Conservation (phyloP, 2,797 vertebrate genomes). For the Oreortyx pictus region DNA sequence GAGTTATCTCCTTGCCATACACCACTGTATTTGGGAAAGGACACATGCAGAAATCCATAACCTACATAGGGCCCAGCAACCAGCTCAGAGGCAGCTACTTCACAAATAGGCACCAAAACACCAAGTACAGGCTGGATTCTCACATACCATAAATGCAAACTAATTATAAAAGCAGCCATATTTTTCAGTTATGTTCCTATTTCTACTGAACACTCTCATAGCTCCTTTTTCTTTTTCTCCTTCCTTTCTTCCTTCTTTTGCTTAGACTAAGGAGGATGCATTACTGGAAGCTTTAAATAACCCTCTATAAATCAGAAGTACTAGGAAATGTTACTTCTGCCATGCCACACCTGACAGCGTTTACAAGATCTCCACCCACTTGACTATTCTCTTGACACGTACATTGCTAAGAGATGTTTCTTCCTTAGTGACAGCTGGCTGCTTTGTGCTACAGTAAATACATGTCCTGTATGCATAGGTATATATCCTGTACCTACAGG, state of each 20-base stretch:
- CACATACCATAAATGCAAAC: neutral
- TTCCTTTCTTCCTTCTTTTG: neutral
- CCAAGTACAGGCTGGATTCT: neutral
- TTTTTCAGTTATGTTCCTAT: neutral
- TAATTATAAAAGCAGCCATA: neutral
- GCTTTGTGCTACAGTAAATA: neutral
- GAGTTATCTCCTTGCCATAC: neutral
- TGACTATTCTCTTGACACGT: neutral
- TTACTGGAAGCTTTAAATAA: neutral
- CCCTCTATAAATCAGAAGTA: neutral
- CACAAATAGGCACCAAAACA: fast-evolving
- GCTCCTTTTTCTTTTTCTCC: fast-evolving
- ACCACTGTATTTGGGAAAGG: neutral
- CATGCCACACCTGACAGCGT: neutral
- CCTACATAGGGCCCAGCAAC: fast-evolving
- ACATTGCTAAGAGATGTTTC: neutral
- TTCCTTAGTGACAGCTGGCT: neutral
- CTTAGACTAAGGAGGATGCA: neutral
- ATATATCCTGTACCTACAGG: fast-evolving
- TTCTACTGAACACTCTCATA: neutral
- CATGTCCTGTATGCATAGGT: fast-evolving
- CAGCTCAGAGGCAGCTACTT: fast-evolving
- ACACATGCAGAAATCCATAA: neutral
- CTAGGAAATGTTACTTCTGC: neutral
- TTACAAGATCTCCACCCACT: neutral